Conservation (phyloP, 2,113 vertebrate genomes). For the Syngnathus scovelli region DNA sequence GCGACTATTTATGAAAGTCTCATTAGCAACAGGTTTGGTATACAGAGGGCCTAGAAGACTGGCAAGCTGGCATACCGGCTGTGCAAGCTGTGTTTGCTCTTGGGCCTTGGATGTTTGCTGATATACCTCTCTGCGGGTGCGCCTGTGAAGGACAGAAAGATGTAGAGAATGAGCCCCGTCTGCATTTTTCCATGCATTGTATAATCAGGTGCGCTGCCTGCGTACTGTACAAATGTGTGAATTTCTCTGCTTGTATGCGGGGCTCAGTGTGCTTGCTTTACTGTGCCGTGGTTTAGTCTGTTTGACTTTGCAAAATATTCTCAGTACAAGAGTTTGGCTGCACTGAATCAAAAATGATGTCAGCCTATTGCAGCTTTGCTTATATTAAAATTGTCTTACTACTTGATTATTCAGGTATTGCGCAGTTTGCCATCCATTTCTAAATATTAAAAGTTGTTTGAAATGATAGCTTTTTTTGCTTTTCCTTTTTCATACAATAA, state of each 20-base stretch:
- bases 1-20: constrained; percentile 58
- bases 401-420: constrained; percentile 5
- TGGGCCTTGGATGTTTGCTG: constrained; percentile 57
- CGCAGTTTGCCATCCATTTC: not conserved
- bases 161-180: not conserved
- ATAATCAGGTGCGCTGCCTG: constrained; percentile 40
- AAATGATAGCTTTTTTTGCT: not conserved
- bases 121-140: constrained; percentile 25
- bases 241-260: constrained; percentile 24
- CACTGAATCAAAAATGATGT: not conserved
- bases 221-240: constrained; percentile 25
- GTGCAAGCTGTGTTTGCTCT: constrained; percentile 65
- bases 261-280: constrained; percentile 33
- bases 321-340: constrained; percentile 13
- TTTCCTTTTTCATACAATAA: not conserved
- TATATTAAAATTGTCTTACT: constrained; percentile 9
- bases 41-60: constrained; percentile 56
- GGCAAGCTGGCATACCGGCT: constrained; percentile 51
- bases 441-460: not conserved
- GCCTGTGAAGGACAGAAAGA: constrained; percentile 7
- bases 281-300: constrained; percentile 18
- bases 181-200: constrained; percentile 30
- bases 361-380: not conserved
- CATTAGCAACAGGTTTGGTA: constrained; percentile 66
- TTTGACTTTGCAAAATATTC: constrained; percentile 36